phyloP scores from a whole-genome alignment of 2,888 invertebrate species.

The Agrypnus murinus region DNA sequence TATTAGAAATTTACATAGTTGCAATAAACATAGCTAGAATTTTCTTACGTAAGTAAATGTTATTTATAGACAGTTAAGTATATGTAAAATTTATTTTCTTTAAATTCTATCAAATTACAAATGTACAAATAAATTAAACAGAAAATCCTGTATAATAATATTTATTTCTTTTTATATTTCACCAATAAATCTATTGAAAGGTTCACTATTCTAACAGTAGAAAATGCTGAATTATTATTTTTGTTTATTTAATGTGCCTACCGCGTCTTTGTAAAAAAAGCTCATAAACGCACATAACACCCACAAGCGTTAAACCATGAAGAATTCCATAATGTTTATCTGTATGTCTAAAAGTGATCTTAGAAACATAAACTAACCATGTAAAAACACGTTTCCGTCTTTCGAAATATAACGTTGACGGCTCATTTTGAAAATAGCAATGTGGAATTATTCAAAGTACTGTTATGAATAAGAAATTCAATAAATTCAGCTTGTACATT shows the following conservation, averaged over 20 bases:
- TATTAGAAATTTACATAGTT: no score
- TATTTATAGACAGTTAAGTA: no score
- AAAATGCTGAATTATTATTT: background rate
- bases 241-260: conserved; percentile 2
- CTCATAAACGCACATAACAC: conserved; percentile 33
- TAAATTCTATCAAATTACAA: no score
- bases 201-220: no score
- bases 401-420: conserved; percentile 37
- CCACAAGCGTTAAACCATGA: conserved; percentile 28
- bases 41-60: no score
- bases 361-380: conserved; percentile 47
- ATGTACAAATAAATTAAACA: no score
- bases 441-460: background rate
- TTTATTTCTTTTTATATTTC: no score
- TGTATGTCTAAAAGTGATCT: conserved; percentile 46
- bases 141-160: no score
- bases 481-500: no score
- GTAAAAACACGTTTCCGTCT: conserved; percentile 44
- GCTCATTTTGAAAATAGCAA: conserved; percentile 34
- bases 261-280: conserved; percentile 22
- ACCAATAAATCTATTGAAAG: no score
- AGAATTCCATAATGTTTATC: conserved; percentile 47
- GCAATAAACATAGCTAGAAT: no score
- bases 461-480: background rate
- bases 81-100: no score